Evolutionary conservation across 2,113 vertebrate species (phyloP), one percentile per base, ranked within the genome.

Genomic region (Salvelinus alpinus): DNA sequence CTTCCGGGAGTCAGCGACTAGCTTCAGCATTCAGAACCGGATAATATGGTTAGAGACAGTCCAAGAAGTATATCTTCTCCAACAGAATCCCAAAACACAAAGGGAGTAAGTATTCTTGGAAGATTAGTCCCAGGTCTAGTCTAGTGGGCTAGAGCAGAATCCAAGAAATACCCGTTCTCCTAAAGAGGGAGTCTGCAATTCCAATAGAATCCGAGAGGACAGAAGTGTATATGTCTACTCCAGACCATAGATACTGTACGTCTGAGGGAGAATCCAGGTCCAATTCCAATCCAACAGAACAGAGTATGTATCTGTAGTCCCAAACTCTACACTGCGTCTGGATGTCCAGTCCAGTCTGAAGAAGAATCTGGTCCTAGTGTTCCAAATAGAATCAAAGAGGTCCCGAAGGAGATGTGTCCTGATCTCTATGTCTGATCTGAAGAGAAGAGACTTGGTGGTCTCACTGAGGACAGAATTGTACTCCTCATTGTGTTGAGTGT

Each of bases 401-500:
- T 74, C 57, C 74, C 6, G 11, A 25, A 27, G 12, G 25, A 44
- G 2, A 29, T 29, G 13, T 65, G n/a, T 65, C 25, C 22, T 64
- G 20, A 64, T 22, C 60, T n/a, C 60, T 64, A 25, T 22, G n/a
- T 64, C n/a, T 25, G 24, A 16, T 31, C 65, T 29, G 5, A 29
- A 20, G 29, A 29, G 65, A 29, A 27, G 27, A 20, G 70, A 62
- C 62, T 20, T 7, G 72, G 75, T 74, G 80, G 78, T 80, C 73
- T 71, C 6, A 85, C 75, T 81, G 84, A 84, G 54, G 77, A 70
- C 79, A 74, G 66, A 66, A 70, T 79, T 78, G 80, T 81, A 85
- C 85, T 74, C 79, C 69, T 86, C 84, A 86, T 89, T 91, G 84
- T 84, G 79, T 67, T 73, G 75, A 71, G 86, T 44, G 67, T 80